phyloP scores from a whole-genome alignment of 1,140 invertebrate genomes.

The Rhagoletis zephyria region DNA sequence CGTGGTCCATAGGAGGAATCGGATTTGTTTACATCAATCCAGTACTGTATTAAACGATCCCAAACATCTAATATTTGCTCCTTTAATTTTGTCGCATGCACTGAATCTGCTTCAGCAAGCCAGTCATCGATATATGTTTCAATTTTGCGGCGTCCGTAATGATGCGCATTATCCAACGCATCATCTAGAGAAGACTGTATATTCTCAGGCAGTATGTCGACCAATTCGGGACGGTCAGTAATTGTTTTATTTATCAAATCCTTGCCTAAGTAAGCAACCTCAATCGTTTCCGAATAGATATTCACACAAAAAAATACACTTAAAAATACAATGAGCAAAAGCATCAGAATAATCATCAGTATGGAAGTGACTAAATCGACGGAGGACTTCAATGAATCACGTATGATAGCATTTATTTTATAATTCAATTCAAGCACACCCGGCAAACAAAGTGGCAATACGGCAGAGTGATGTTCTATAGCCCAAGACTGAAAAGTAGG shows the following conservation, averaged over 20 bases:
- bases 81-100: slow-evolving; percentile 89
- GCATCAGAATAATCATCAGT: slow-evolving; percentile 79
- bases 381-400: slow-evolving; percentile 74
- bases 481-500: slow-evolving; percentile 70
- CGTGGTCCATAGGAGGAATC: slow-evolving; percentile 78
- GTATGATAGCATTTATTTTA: slow-evolving; percentile 75
- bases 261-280: slow-evolving; percentile 89
- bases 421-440: slow-evolving; percentile 76
- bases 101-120: slow-evolving; percentile 85
- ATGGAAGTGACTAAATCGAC: slow-evolving; percentile 78
- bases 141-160: slow-evolving; percentile 80
- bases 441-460: slow-evolving; percentile 78
- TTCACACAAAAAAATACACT: slow-evolving; percentile 75
- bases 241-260: slow-evolving; percentile 92
- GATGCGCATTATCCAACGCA: slow-evolving; percentile 91
- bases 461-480: slow-evolving; percentile 74
- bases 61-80: slow-evolving; percentile 92
- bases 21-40: slow-evolving; percentile 81
- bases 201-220: slow-evolving; percentile 81
- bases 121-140: slow-evolving; percentile 75
- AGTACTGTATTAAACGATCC: slow-evolving; percentile 93
- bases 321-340: slow-evolving; percentile 76
- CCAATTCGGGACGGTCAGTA: slow-evolving; percentile 88
- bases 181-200: slow-evolving; percentile 85
- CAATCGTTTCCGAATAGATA: slow-evolving; percentile 95